Percentiles rank a stretch among this genome's conserved stretches.
Conservation (phyloP, 2,113 vertebrate genomes). For the Spea bombifrons region DNA sequence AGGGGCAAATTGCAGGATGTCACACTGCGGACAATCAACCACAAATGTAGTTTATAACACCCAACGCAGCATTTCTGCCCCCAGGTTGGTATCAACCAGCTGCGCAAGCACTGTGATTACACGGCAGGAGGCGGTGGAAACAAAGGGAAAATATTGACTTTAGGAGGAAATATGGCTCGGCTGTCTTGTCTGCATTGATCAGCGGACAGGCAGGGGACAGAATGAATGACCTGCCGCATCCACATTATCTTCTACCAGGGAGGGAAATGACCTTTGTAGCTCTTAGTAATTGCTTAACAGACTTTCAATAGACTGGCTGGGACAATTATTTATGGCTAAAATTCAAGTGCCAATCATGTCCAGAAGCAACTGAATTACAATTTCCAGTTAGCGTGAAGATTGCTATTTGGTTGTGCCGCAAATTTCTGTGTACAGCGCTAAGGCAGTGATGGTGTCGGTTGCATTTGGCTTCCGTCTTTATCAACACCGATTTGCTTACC, state of each 20-base stretch:
- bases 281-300: constrained; percentile 9
- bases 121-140: not conserved
- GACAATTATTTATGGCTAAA: constrained; percentile 8
- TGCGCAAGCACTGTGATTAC: not conserved
- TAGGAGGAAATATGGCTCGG: not conserved
- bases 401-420: not conserved
- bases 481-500: too few species aligned
- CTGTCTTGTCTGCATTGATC: constrained; percentile 5
- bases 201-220: not conserved
- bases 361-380: not conserved
- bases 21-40: not conserved
- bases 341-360: not conserved
- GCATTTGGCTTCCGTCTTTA: too few species aligned
- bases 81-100: not conserved
- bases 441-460: too few species aligned
- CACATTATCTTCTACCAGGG: constrained; percentile 5
- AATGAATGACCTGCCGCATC: not conserved
- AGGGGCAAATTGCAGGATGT: not conserved
- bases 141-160: constrained; percentile 7
- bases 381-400: not conserved
- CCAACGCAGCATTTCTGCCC: not conserved
- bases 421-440: not conserved
- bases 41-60: not conserved
- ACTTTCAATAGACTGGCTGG: not conserved
- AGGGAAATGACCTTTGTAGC: constrained; percentile 2